phyloP scores from a whole-genome alignment of 2,797 vertebrate genomes.

The Pipistrellus pipistrellus region DNA sequence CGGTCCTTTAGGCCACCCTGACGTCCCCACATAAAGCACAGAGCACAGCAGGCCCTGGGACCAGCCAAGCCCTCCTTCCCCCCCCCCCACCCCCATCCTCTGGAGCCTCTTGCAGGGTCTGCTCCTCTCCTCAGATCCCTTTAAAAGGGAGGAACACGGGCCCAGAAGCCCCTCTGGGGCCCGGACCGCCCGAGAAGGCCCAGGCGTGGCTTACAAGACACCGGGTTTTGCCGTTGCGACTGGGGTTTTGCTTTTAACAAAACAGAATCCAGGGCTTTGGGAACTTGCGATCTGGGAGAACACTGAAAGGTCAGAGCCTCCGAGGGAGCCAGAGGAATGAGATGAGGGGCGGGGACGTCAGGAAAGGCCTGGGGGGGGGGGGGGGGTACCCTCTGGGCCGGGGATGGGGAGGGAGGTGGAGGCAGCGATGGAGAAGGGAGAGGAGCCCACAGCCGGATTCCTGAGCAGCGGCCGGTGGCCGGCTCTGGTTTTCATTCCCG shows the following conservation, averaged over 20 bases:
- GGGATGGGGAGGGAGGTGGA: background rate
- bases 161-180: background rate
- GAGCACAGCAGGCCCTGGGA: background rate
- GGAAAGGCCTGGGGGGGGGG: background rate
- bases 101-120: background rate
- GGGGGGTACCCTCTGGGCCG: background rate
- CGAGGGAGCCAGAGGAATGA: slow-evolving; percentile 59
- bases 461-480: background rate
- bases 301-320: slow-evolving; percentile 75
- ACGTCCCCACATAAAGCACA: too few species aligned
- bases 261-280: slow-evolving; percentile 70
- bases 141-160: slow-evolving; percentile 17
- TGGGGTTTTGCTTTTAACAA: slow-evolving; percentile 78
- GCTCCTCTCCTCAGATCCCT: background rate
- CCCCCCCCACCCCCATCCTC: background rate
- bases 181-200: background rate
- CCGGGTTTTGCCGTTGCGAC: slow-evolving; percentile 59
- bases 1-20: background rate
- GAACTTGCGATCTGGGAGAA: slow-evolving; percentile 69
- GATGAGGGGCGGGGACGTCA: slow-evolving; percentile 38
- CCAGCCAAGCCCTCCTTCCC: background rate
- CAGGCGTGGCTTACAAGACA: background rate
- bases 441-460: background rate
- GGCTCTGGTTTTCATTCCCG: slow-evolving; percentile 75
- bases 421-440: background rate